Percentiles rank a stretch among this genome's conserved stretches.
Evolutionary conservation across 2,113 vertebrate species (phyloP).

Genomic region (Pedetes capensis): DNA sequence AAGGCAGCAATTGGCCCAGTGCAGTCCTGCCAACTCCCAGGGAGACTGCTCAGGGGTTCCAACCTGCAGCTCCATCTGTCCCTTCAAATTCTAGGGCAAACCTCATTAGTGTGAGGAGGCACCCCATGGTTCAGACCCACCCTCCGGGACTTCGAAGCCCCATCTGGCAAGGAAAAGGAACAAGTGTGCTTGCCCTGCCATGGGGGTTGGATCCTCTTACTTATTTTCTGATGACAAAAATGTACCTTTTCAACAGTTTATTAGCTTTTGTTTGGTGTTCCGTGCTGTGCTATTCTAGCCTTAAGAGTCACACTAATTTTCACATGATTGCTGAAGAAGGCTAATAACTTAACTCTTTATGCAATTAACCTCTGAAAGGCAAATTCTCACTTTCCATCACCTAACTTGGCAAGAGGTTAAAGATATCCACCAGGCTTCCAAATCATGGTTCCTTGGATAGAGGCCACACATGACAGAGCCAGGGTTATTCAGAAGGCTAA

Average conservation of each 20-base stretch:
- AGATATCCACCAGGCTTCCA: neutral
- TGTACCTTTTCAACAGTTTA: neutral
- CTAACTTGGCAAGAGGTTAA: neutral
- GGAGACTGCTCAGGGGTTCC: slow-evolving; percentile 64
- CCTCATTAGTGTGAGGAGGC: slow-evolving; percentile 68
- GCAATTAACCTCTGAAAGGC: slow-evolving; percentile 62
- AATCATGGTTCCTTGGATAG: neutral
- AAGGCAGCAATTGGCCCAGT: neutral
- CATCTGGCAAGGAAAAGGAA: slow-evolving; percentile 62
- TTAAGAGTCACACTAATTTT: slow-evolving; percentile 28
- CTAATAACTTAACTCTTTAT: slow-evolving; percentile 50
- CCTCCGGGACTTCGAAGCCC: slow-evolving; percentile 45
- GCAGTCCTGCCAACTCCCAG: slow-evolving; percentile 46
- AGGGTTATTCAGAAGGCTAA: neutral
- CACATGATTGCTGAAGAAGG: slow-evolving; percentile 3
- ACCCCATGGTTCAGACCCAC: slow-evolving; percentile 45
- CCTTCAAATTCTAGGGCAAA: slow-evolving; percentile 75
- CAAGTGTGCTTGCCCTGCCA: slow-evolving; percentile 34
- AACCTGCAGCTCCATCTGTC: slow-evolving; percentile 78
- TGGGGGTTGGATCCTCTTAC: neutral
- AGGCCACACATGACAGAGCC: neutral
- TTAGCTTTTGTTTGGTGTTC: slow-evolving; percentile 34
- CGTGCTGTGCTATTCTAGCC: slow-evolving; percentile 19
- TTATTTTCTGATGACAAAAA: slow-evolving; percentile 35
- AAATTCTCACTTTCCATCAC: neutral